Conservation (phyloP, 2,888 invertebrate genomes). For the Sussaba pulchella region DNA sequence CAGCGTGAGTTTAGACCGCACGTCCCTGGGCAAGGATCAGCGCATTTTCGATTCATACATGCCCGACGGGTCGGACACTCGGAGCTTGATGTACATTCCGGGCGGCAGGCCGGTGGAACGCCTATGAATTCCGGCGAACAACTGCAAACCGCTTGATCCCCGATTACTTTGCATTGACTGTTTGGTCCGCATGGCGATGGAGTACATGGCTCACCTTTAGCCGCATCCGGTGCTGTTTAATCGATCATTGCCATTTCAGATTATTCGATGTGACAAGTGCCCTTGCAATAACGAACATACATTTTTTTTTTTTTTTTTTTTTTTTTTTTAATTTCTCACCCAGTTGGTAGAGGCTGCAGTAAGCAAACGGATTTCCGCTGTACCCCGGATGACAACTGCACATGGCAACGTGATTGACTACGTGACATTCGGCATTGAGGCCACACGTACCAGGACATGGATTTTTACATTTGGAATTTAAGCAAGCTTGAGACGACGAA, state of each 20-base stretch:
- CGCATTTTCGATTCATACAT: conserved; percentile 82
- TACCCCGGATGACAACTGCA: conserved; percentile 84
- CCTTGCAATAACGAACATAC: too few species aligned
- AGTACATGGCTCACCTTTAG: conserved; percentile 57
- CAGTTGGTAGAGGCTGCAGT: conserved; percentile 69
- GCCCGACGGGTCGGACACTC: conserved; percentile 84
- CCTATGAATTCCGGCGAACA: conserved; percentile 81
- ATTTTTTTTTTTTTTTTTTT: neutral
- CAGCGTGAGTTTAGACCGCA: conserved; percentile 84
- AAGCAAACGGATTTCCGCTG: conserved; percentile 83
- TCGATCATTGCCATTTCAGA: conserved; percentile 17
- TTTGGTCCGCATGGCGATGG: conserved; percentile 85
- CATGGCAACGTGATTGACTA: conserved; percentile 87
- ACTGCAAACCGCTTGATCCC: conserved; percentile 83
- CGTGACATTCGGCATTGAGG: conserved; percentile 83
- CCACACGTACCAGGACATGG: conserved; percentile 87
- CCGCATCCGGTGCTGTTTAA: conserved; percentile 69
- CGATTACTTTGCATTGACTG: conserved; percentile 84
- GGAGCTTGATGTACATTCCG: conserved; percentile 82
- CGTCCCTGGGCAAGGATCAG: conserved; percentile 82
- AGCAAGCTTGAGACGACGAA: conserved; percentile 86
- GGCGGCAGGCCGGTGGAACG: conserved; percentile 81
- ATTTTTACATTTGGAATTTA: conserved; percentile 86
- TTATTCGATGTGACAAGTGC: too few species aligned
- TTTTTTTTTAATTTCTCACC: conserved; percentile 30